phyloP scores from a whole-genome alignment of 64 coral and sea anemone species.

The Porites australiensis region DNA sequence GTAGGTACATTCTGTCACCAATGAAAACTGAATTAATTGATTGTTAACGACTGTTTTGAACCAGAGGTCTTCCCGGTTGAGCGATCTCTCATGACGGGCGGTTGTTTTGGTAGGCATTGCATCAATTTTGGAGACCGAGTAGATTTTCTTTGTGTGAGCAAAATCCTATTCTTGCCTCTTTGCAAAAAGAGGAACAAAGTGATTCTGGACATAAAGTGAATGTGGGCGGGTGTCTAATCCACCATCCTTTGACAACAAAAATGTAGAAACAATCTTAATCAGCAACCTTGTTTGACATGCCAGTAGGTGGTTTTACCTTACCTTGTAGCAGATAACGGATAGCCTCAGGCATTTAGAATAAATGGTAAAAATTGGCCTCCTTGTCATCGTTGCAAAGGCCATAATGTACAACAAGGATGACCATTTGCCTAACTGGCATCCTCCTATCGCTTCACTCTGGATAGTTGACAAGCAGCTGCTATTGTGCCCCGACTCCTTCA shows the following conservation, averaged over 20 bases:
- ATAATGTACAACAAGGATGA: neutral
- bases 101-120: no score
- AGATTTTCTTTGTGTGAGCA: no score
- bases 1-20: no score
- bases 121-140: no score
- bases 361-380: neutral
- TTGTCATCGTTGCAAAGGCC: neutral
- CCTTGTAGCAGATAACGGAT: neutral
- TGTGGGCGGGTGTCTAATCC: conserved; percentile 39
- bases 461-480: neutral
- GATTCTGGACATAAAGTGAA: conserved; percentile 30
- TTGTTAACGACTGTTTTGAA: no score
- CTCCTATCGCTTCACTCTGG: neutral
- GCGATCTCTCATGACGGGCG: no score
- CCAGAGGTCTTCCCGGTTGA: no score
- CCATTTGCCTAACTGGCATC: neutral
- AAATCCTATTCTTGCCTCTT: neutral
- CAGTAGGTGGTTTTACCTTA: neutral
- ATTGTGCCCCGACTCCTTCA: neutral
- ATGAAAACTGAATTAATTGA: no score
- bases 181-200: conserved; percentile 16
- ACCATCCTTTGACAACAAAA: conserved; percentile 41
- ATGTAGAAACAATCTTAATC: conserved; percentile 1
- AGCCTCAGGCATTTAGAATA: neutral
- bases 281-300: neutral